These are phyloP conservation scores for Notospermus geniculatus DNA, from an alignment of 1,140 invertebrate genomes.

Conservation along the genomic window DNA sequence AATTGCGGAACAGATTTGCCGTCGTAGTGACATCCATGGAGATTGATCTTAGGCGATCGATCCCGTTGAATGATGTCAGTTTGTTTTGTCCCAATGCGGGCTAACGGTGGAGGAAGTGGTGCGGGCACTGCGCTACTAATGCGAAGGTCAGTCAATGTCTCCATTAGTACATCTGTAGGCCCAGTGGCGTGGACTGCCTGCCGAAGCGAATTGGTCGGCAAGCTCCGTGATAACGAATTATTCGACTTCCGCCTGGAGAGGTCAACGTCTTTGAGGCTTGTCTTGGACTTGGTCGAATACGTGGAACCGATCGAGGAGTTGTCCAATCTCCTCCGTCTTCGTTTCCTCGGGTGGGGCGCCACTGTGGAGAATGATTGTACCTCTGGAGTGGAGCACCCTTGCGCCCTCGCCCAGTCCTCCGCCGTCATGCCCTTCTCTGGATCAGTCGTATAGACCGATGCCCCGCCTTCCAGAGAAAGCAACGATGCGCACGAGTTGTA, in stretches of 20 bases:
- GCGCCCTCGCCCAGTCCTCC: conserved; percentile 28
- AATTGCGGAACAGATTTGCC: conserved; percentile 1
- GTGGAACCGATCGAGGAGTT: background rate
- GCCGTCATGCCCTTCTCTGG: conserved; percentile 29
- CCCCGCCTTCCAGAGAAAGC: conserved; percentile 41
- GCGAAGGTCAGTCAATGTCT: conserved; percentile 4
- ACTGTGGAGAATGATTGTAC: background rate
- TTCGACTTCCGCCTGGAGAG: background rate
- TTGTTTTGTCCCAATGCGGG: conserved; percentile 1
- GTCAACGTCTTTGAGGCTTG: background rate
- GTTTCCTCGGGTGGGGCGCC: background rate
- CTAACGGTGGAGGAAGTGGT: background rate
- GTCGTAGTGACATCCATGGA: conserved; percentile 6
- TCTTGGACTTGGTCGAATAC: conserved; percentile 4
- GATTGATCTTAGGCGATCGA: background rate
- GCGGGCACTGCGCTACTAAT: background rate
- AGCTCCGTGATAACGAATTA: background rate
- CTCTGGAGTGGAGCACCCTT: conserved; percentile 20
- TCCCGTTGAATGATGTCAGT: background rate
- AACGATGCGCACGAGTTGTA: conserved; percentile 44
- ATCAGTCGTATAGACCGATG: conserved; percentile 32
- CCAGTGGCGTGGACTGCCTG: background rate
- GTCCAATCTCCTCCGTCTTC: background rate
- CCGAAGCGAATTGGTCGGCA: background rate
- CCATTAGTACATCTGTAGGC: background rate